Evolutionary conservation across 2,113 vertebrate species (phyloP).

Genomic region (Chaetura pelagica): DNA sequence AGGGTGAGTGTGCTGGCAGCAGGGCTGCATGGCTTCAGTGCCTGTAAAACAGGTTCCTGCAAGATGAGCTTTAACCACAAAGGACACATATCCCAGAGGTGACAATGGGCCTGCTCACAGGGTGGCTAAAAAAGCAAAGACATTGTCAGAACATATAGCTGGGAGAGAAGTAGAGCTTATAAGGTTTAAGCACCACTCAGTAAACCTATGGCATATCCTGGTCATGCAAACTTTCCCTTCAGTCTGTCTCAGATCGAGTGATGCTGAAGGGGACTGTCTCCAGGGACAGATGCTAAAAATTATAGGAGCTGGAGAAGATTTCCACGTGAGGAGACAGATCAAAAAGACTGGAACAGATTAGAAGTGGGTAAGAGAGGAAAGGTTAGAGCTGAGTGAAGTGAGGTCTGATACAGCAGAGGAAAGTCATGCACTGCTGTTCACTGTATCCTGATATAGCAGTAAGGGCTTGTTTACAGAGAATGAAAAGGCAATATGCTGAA

Average conservation of each 20-base stretch:
- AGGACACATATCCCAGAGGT: not conserved
- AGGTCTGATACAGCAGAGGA: not conserved
- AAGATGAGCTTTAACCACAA: not conserved
- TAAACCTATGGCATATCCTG: not conserved
- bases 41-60: not conserved
- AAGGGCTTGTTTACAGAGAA: not conserved
- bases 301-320: not conserved
- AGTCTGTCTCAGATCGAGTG: not conserved
- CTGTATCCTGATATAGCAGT: not conserved
- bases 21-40: not conserved
- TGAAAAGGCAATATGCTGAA: not conserved
- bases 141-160: fast-evolving
- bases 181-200: not conserved
- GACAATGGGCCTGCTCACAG: fast-evolving
- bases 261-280: not conserved
- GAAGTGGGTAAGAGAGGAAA: not conserved
- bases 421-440: not conserved
- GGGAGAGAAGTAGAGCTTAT: not conserved
- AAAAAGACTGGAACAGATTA: not conserved
- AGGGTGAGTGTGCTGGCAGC: not conserved
- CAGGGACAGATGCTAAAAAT: slow-evolving; percentile 23
- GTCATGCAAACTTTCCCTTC: not conserved
- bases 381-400: not conserved
- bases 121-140: not conserved
- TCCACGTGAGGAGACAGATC: not conserved